A percentile compares a stretch with the other conserved stretches of the same genome.
phyloP scores from a whole-genome alignment of 2,888 invertebrate genomes.

The Drosophila flavopinicola region DNA sequence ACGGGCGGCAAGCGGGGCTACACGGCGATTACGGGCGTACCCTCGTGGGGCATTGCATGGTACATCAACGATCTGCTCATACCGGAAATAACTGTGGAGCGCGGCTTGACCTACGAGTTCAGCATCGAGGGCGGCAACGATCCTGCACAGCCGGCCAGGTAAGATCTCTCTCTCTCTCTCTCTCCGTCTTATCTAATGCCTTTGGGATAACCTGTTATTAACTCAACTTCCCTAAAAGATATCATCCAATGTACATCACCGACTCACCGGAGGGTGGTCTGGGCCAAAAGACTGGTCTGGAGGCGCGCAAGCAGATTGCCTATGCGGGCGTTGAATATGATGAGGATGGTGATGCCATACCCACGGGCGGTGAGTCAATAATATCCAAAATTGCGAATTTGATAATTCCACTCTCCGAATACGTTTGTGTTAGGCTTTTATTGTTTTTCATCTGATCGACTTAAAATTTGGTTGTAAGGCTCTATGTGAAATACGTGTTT shows the following conservation, averaged over 20 bases:
- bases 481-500: too few species aligned
- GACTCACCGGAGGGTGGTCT: slow-evolving; percentile 94
- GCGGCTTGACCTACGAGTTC: slow-evolving; percentile 94
- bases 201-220: too few species aligned
- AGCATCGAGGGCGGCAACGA: slow-evolving; percentile 94
- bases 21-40: slow-evolving; percentile 90
- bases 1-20: slow-evolving; percentile 93
- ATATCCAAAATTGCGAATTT: background rate
- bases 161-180: slow-evolving; percentile 45
- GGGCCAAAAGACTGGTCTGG: slow-evolving; percentile 90
- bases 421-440: background rate
- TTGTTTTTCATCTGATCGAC: background rate
- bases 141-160: slow-evolving; percentile 91
- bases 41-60: slow-evolving; percentile 96
- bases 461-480: background rate
- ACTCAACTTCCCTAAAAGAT: slow-evolving; percentile 84
- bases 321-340: slow-evolving; percentile 93
- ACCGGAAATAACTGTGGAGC: slow-evolving; percentile 94
- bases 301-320: slow-evolving; percentile 89
- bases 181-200: too few species aligned
- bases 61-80: slow-evolving; percentile 95
- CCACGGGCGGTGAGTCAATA: slow-evolving; percentile 88
- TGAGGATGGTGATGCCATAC: slow-evolving; percentile 90
- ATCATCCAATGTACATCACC: slow-evolving; percentile 96
- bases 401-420: too few species aligned